Evolutionary conservation across 30 jellyfish, hydroid and myxozoan genomes (phyloP), one percentile per base, ranked within the genome.

Genomic region (Aurelia aurita): DNA sequence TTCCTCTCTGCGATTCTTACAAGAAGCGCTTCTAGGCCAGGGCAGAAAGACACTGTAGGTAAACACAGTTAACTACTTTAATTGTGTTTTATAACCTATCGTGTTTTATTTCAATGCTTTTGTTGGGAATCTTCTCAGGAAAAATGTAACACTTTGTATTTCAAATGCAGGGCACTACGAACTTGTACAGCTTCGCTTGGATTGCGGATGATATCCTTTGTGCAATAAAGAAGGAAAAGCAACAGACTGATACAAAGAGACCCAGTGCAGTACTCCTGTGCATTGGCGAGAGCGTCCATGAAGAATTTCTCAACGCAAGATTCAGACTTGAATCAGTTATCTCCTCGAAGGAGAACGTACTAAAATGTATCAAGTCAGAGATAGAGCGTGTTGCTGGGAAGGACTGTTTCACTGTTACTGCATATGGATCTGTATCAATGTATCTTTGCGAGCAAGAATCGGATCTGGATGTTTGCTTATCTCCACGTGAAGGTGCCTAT

Each of bases 351-450:
- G 77, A 76, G 44, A 82, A 68, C 45, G 69, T 69, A 10, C 28
- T 58, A 72, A 55, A 70, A 39, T 72, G 83, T 63, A 55, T 90
- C 54, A 86, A 75, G 28, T 61, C 87, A 9, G 91, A 67, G 46
- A 83, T 90, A 10, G 81, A 72, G 29, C 83, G 89, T 7, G 84
- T 54, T 39, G 80, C 88, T 16, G 87, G 90, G 25, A 58, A 83
- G 22, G 82, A 25, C 14, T 10, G 59, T 15, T 90, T 82, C 69
- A n/a, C 65, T 9, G 95, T 85, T 31, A 46, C 49, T 1, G 35
- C 87, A 39, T 91, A 91, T 46, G 98, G 96, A 35, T 91, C 98
- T 21, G 88, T 87, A 3, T 91, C 98, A 6, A 71, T 91, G 73
- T 91, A 76, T 68, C 83, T 91, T 20, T 82, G 97, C 72, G 95